Conservation (phyloP, 2,797 vertebrate species). For the Amblyraja radiata region DNA sequence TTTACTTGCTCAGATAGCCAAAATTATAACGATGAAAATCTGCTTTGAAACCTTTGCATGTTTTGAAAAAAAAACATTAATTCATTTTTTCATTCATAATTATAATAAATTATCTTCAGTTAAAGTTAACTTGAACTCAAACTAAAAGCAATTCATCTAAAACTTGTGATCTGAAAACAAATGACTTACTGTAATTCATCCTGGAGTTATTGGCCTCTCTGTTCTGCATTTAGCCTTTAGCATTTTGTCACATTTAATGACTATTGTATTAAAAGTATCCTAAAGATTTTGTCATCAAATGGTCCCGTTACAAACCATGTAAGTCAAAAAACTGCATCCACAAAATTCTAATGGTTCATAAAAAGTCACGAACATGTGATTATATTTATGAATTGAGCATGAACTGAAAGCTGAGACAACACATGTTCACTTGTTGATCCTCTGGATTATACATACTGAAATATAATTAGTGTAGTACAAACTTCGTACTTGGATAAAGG, state of each 20-base stretch:
- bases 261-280: background rate
- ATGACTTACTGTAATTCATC: background rate
- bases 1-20: background rate
- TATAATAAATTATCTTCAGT: background rate
- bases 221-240: background rate
- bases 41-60: background rate
- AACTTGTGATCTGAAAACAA: background rate
- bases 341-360: background rate
- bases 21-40: background rate
- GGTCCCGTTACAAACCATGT: background rate
- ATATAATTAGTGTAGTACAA: background rate
- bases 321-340: background rate
- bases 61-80: background rate
- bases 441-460: background rate
- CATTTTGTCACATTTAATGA: conserved; percentile 1
- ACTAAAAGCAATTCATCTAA: background rate
- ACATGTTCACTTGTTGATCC: background rate
- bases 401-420: background rate
- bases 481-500: background rate
- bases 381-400: background rate
- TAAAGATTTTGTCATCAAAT: background rate
- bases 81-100: background rate
- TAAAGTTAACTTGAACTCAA: background rate
- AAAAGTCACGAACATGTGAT: background rate
- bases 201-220: background rate